Evolutionary conservation across 2,797 vertebrate species (phyloP).

Genomic region (Tadarida brasiliensis): DNA sequence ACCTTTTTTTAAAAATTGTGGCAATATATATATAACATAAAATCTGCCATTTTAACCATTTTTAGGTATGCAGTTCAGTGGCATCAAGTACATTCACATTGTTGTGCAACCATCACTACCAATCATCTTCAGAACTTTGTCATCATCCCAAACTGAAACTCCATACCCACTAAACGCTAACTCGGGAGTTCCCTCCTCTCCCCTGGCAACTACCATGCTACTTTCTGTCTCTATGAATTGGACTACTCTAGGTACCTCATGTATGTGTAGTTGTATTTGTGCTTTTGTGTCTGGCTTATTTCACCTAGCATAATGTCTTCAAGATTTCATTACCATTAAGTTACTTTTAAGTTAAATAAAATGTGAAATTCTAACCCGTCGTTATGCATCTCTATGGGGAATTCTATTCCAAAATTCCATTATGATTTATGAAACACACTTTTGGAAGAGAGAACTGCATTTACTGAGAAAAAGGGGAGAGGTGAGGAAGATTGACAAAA

Average conservation of each 20-base stretch:
- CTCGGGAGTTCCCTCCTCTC: too few relatives aligned
- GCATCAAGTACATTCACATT: background rate
- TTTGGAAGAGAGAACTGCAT: background rate
- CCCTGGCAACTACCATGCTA: background rate
- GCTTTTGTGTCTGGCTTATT: background rate
- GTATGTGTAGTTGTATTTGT: background rate
- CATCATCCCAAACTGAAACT: background rate
- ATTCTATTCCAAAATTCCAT: background rate
- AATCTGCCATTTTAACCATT: background rate
- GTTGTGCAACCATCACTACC: background rate
- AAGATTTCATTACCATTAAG: background rate
- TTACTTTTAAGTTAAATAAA: background rate
- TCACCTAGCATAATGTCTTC: background rate
- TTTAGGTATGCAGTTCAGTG: background rate
- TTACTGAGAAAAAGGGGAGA: background rate
- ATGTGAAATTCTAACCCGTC: conserved; percentile 13
- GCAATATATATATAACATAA: background rate
- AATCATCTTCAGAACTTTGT: background rate
- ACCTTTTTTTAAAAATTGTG: background rate
- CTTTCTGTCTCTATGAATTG: background rate
- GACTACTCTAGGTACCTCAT: background rate
- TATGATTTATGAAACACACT: background rate
- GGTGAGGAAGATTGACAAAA: rapidly evolving
- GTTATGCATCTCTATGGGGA: background rate
- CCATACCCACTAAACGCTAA: background rate